These are phyloP conservation scores for Zophobas atratus DNA, from an alignment of 1,140 invertebrate genomes.

Conservation along the genomic window DNA sequence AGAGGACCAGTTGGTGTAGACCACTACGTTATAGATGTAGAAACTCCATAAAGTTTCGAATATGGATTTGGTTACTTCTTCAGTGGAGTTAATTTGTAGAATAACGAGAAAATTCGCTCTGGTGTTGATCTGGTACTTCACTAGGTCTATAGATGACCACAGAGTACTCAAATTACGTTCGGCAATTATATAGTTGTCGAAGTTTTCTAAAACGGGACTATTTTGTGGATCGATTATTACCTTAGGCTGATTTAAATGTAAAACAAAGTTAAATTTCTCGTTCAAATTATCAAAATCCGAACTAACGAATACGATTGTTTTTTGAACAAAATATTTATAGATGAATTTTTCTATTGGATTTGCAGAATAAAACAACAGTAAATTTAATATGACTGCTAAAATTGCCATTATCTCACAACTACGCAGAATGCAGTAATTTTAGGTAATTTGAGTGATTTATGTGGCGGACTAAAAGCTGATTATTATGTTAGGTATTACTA, in stretches of 20 bases:
- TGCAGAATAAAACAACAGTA: background rate
- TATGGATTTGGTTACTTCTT: too few relatives aligned
- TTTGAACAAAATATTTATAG: background rate
- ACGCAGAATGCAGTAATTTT: too few relatives aligned
- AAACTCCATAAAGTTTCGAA: too few relatives aligned
- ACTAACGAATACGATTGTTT: background rate
- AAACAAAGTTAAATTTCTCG: background rate
- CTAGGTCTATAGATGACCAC: background rate
- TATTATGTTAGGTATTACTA: too few relatives aligned
- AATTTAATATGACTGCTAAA: background rate
- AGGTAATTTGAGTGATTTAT: too few relatives aligned
- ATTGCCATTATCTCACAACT: too few relatives aligned
- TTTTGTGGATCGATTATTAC: background rate
- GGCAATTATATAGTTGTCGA: background rate
- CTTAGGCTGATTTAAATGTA: background rate
- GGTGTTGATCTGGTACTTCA: background rate
- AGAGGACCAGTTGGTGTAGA: too few relatives aligned
- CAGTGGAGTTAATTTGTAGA: too few relatives aligned
- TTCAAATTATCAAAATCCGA: background rate
- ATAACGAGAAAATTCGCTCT: background rate
- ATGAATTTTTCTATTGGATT: background rate
- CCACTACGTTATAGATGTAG: too few relatives aligned
- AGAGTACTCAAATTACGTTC: background rate
- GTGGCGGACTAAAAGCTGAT: too few relatives aligned
- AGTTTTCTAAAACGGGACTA: background rate